Percentiles rank a stretch among this genome's conserved stretches.
phyloP scores from a whole-genome alignment of 2,797 vertebrate species.

The Babyrousa celebensis region DNA sequence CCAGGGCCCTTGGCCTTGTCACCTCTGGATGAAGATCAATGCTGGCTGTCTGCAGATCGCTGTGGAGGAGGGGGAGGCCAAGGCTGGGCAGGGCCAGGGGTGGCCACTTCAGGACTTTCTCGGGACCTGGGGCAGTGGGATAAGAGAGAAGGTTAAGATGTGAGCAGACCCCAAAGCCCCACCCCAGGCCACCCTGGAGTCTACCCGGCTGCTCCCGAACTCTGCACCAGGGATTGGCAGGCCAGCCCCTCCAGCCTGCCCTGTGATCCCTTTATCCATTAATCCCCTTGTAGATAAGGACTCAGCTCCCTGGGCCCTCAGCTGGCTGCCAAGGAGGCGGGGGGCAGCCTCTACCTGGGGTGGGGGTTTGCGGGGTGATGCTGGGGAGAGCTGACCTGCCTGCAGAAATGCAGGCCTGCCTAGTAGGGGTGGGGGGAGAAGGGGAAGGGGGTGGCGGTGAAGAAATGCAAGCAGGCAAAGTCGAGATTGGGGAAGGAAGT shows the following conservation, averaged over 20 bases:
- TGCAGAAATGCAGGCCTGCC: slow-evolving; percentile 11
- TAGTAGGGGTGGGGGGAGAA: not conserved
- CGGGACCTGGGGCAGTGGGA: not conserved
- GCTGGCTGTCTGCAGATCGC: not conserved
- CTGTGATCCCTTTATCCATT: slow-evolving; percentile 64
- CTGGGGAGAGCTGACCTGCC: not conserved
- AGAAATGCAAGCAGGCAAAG: slow-evolving; percentile 63
- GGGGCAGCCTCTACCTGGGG: not conserved
- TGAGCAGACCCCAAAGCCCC: not conserved
- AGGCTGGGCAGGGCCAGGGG: not conserved
- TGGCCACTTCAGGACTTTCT: not conserved
- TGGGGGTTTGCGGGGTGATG: not conserved
- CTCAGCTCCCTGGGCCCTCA: not conserved
- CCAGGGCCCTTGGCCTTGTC: not conserved
- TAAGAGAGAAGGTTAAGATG: not conserved
- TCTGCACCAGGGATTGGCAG: not conserved
- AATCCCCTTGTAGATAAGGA: slow-evolving; percentile 37
- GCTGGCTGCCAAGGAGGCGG: too few species aligned
- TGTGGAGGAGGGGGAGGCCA: not conserved
- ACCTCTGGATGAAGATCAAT: not conserved
- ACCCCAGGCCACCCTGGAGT: not conserved
- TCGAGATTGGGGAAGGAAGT: slow-evolving; percentile 91
- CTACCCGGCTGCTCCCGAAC: not conserved
- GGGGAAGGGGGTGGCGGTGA: not conserved
- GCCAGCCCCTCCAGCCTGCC: not conserved